Evolutionary conservation across 1,140 invertebrate species (phyloP).

Genomic region (Penaeus chinensis): DNA sequence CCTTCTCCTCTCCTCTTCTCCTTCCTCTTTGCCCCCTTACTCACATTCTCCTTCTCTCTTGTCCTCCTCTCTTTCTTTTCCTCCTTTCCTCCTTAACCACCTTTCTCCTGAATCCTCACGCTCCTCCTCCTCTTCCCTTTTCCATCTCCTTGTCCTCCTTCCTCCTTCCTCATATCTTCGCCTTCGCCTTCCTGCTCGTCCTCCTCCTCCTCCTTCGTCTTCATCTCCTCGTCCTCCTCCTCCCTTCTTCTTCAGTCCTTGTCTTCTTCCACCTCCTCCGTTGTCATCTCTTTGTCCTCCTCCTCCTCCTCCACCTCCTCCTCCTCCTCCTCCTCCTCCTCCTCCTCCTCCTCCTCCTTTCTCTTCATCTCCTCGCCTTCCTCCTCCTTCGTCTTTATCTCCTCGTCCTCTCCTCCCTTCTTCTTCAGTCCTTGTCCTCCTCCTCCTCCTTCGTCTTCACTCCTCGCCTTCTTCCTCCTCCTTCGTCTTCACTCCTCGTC

Average conservation of each 20-base stretch:
- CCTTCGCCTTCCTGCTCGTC: too few relatives aligned
- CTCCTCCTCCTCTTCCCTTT: too few relatives aligned
- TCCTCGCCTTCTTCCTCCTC: not conserved
- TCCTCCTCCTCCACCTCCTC: too few relatives aligned
- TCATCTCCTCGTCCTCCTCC: not conserved
- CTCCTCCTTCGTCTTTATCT: not conserved
- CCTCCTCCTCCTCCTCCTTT: too few relatives aligned
- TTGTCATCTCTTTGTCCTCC: too few relatives aligned
- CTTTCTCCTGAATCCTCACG: too few relatives aligned
- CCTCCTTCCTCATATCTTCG: too few relatives aligned
- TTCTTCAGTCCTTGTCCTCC: not conserved
- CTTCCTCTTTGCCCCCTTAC: not conserved
- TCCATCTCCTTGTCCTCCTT: too few relatives aligned
- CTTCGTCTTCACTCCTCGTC: not conserved
- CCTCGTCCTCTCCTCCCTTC: not conserved
- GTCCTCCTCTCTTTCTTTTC: not conserved
- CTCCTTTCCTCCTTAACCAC: not conserved
- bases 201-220: too few relatives aligned
- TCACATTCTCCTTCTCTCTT: constrained; percentile 1
- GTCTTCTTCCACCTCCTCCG: not conserved
- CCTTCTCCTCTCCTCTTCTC: too few relatives aligned
- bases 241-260: not conserved
- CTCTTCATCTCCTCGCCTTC: not conserved
- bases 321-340: not conserved
- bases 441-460: not conserved